Percentiles rank a stretch among this genome's conserved stretches.
Evolutionary conservation across 2,888 invertebrate species (phyloP).

Genomic region (Thymelicus acteon): DNA sequence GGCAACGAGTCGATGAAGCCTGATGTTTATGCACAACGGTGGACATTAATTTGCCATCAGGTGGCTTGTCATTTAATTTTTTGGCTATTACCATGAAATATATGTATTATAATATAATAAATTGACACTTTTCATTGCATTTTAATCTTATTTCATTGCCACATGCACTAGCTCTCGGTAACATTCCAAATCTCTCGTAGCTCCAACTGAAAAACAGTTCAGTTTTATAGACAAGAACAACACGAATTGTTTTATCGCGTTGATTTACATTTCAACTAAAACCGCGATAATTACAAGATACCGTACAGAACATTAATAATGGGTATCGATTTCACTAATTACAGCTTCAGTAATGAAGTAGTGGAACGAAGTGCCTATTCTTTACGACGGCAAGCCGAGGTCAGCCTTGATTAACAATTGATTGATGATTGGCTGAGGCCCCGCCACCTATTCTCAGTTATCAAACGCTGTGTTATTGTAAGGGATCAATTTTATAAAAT

Average conservation of each 20-base stretch:
- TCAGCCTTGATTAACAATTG: slow-evolving; percentile 46
- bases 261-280: slow-evolving; percentile 30
- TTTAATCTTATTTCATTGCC: slow-evolving; percentile 1
- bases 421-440: slow-evolving; percentile 41
- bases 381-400: slow-evolving; percentile 48
- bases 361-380: slow-evolving; percentile 35
- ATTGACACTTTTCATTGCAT: too few species aligned
- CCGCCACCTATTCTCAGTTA: slow-evolving; percentile 33
- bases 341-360: slow-evolving; percentile 35
- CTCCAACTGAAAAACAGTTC: slow-evolving; percentile 22
- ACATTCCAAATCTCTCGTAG: slow-evolving; percentile 1
- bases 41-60: too few species aligned
- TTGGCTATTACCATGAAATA: too few species aligned
- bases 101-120: too few species aligned
- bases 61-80: too few species aligned
- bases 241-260: slow-evolving; percentile 20
- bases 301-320: slow-evolving; percentile 30
- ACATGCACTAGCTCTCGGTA: neutral
- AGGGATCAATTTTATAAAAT: slow-evolving; percentile 11
- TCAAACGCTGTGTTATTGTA: slow-evolving; percentile 26
- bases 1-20: too few species aligned
- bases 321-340: slow-evolving; percentile 35
- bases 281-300: slow-evolving; percentile 32
- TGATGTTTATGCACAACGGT: too few species aligned
- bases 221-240: slow-evolving; percentile 19